Conservation (phyloP, 37 sponge, comb jelly and placozoan species). For the Cladorhizidae sp. region DNA sequence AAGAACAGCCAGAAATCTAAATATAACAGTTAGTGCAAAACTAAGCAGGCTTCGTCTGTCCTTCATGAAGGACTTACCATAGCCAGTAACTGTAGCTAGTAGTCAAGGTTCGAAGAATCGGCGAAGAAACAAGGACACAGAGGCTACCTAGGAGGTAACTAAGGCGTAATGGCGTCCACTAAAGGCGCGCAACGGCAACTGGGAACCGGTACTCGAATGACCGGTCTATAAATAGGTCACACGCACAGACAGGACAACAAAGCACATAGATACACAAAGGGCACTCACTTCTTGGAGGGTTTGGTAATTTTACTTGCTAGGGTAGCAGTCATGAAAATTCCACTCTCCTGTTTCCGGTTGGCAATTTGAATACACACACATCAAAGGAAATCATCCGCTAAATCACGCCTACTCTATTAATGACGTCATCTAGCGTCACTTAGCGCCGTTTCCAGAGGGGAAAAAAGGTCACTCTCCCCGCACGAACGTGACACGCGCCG, state of each 20-base stretch:
- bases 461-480: too few relatives aligned
- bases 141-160: too few relatives aligned
- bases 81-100: too few relatives aligned
- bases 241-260: slow-evolving; percentile 60
- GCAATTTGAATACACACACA: slow-evolving; percentile 24
- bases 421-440: too few relatives aligned
- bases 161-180: slow-evolving; percentile 2
- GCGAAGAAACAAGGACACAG: too few relatives aligned
- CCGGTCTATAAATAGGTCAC: slow-evolving; percentile 75
- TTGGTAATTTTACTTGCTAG: slow-evolving; percentile 76
- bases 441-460: too few relatives aligned
- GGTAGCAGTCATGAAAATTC: slow-evolving; percentile 80
- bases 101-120: too few relatives aligned
- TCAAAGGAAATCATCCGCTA: slow-evolving; percentile 1
- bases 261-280: slow-evolving; percentile 66
- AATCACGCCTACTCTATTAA: slow-evolving; percentile 15
- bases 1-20: too few relatives aligned
- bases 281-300: slow-evolving; percentile 78
- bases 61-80: too few relatives aligned
- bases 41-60: too few relatives aligned
- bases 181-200: neutral
- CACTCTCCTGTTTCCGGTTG: slow-evolving; percentile 73
- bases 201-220: slow-evolving; percentile 28
- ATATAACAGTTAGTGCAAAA: too few relatives aligned
- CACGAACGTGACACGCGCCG: too few relatives aligned